These are phyloP conservation scores for Cirrhinus mrigala DNA, from an alignment of 2,797 vertebrate species.

Conservation along the genomic window DNA sequence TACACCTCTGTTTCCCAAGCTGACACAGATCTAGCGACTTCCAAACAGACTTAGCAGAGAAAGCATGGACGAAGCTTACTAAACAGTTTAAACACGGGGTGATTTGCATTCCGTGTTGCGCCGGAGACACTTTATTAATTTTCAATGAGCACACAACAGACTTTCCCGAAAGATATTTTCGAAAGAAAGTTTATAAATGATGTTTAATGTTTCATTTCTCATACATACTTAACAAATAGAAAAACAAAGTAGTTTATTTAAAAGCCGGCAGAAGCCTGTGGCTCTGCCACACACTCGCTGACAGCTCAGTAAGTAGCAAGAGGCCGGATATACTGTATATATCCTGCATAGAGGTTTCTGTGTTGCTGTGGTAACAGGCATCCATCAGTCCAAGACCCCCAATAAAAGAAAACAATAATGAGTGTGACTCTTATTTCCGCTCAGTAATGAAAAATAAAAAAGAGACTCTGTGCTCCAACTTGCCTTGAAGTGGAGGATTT, in stretches of 20 bases:
- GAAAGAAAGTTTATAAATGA: conserved; percentile 20
- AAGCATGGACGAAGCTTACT: background rate
- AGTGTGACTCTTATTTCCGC: conserved; percentile 37
- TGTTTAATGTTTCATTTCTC: conserved; percentile 33
- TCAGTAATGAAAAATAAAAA: conserved; percentile 21
- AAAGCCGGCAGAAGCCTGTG: background rate
- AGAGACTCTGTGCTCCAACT: conserved; percentile 18
- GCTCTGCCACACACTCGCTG: background rate
- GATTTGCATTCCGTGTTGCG: conserved; percentile 15
- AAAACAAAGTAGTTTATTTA: conserved; percentile 20
- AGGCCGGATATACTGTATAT: background rate
- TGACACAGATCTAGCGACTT: background rate
- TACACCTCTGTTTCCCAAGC: background rate
- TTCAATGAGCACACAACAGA: conserved; percentile 36
- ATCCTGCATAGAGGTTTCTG: background rate
- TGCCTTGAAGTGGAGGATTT: conserved; percentile 31
- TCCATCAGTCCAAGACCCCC: conserved; percentile 22
- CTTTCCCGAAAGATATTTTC: conserved; percentile 21
- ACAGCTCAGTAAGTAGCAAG: background rate
- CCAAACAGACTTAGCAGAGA: background rate
- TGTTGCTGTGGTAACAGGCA: conserved; percentile 51
- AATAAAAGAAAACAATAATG: conserved; percentile 51
- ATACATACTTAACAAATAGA: conserved; percentile 27
- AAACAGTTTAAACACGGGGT: conserved; percentile 11
- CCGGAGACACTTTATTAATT: conserved; percentile 36